Evolutionary conservation across 2,888 invertebrate species (phyloP).

Genomic region (Ophioninae sp.): DNA sequence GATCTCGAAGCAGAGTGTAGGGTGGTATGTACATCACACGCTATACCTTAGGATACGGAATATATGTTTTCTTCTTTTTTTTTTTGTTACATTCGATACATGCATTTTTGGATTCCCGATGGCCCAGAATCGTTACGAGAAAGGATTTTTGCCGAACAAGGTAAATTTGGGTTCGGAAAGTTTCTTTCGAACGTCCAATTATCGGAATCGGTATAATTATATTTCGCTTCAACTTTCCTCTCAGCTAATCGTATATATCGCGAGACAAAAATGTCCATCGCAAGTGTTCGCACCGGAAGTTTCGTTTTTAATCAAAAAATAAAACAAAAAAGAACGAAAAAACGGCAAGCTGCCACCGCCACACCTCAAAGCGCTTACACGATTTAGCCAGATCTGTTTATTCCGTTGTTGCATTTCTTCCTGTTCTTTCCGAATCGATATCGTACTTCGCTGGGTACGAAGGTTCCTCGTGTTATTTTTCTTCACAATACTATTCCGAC

Average conservation of each 20-base stretch:
- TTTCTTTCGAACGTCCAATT: conserved; percentile 13
- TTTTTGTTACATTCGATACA: conserved; percentile 57
- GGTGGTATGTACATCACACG: conserved; percentile 78
- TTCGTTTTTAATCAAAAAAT: neutral
- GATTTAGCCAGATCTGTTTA: neutral
- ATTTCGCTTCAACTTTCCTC: conserved; percentile 1
- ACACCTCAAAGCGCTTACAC: neutral
- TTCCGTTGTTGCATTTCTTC: neutral
- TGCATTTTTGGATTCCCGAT: conserved; percentile 60
- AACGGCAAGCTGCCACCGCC: neutral
- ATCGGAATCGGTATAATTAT: conserved; percentile 8
- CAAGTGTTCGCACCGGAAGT: neutral
- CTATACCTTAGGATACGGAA: conserved; percentile 58
- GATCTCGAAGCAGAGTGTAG: conserved; percentile 73
- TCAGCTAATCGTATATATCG: neutral
- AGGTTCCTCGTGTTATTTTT: neutral
- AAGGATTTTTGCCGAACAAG: conserved; percentile 44
- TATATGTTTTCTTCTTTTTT: neutral
- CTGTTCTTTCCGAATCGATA: neutral
- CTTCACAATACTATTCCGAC: neutral
- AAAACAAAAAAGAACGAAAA: neutral
- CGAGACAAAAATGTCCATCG: neutral
- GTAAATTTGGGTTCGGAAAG: conserved; percentile 23
- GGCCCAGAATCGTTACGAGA: conserved; percentile 57
- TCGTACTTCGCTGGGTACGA: neutral